These are phyloP conservation scores for Marcusenius ussheri DNA, from an alignment of 2,113 vertebrate species.

Conservation along the genomic window DNA sequence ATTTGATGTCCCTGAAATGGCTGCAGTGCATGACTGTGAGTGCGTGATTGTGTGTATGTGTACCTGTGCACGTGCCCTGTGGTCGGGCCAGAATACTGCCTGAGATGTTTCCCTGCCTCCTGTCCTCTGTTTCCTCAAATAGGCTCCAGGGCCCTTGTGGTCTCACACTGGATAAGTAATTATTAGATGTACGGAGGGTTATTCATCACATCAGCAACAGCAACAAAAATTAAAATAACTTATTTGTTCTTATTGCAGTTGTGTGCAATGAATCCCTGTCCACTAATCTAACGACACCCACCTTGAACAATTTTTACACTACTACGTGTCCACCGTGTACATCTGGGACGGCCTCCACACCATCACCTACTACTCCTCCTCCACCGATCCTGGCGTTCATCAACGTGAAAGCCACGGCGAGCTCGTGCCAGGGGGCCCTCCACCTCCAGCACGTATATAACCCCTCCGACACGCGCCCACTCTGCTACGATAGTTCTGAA, in stretches of 20 bases:
- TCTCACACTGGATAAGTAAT: background rate
- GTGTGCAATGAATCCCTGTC: background rate
- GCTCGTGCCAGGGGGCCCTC: background rate
- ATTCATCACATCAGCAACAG: background rate
- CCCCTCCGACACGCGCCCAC: accelerated
- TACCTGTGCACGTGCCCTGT: background rate
- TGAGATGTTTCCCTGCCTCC: background rate
- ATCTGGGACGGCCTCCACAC: background rate
- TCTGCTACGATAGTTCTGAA: background rate
- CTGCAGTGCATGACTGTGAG: background rate
- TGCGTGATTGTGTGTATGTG: background rate
- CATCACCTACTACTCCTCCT: background rate
- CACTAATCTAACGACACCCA: background rate
- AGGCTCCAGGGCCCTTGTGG: background rate
- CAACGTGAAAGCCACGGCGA: background rate
- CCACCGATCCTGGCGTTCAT: background rate
- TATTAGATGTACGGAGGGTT: background rate
- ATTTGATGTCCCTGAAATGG: background rate
- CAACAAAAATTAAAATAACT: background rate
- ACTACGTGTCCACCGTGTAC: background rate
- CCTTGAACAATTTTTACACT: too few species aligned
- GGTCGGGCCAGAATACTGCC: background rate
- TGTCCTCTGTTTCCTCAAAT: background rate
- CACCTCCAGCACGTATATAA: background rate
- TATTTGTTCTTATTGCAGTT: background rate